Evolutionary conservation across 2,797 vertebrate genomes (phyloP), one percentile per base, ranked within the genome.

Genomic region (Molossus alvarezi): DNA sequence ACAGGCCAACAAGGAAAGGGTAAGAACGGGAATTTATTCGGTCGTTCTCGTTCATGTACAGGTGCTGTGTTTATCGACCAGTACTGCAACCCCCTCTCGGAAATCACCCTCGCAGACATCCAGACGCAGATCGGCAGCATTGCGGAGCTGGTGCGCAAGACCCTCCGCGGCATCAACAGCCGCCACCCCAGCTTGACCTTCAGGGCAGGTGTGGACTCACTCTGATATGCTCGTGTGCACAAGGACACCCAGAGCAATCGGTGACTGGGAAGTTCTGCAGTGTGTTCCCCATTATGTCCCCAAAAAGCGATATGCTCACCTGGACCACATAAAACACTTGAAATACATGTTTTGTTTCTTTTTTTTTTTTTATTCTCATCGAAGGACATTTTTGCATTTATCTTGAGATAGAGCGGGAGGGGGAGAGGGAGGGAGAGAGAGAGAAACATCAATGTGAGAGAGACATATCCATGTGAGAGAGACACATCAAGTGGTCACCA

Each of bases 11-110:
- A 45, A 53, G 51, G 62, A 17, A 17, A 64, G 10, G 37, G 27
- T 12, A 2, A 18, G 20, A 6, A 15, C 20, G 33, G 60, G n/a
- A 1, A 1, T 48, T 80, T 29, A 27, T 5, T 41, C 5, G 0
- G 0, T 13, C 1, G 8, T 62, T 73, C 7, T 64, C 21, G 6
- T 48, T 79, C 81, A 55, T 53, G 95, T 96, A 3, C 94, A 99
- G 99, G 99, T 82, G 99, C 99, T 1, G 98, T 99, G 27, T 98
- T 99, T 73, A 99, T 99, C 84, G 99, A 99, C 98, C 99, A 99
- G 23, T 99, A 99, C 96, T 99, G 99, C 98, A 99, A 99, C 96
- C 99, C 99, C 0, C 98, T 99, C 93, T 99, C 99, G 7, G 99
- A 99, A 45, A 98, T 99, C 96, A 99, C 99, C 88, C 97, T 99